A percentile compares a stretch with the other conserved stretches of the same genome.
phyloP scores from a whole-genome alignment of 2,113 vertebrate species.

The Thymallus thymallus region DNA sequence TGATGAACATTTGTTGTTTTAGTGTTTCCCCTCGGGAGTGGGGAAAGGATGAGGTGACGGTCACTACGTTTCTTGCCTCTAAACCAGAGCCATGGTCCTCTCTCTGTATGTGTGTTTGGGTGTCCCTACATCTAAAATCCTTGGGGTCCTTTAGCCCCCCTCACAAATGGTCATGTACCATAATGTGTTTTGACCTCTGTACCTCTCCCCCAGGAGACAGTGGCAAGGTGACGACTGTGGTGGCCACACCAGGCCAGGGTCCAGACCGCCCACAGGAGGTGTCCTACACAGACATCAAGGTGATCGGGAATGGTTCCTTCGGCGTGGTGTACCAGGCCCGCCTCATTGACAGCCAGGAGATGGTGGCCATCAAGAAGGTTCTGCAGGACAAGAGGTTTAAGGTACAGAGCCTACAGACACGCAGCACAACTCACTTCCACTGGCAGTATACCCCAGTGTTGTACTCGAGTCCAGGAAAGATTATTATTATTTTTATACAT shows the following conservation, averaged over 20 bases:
- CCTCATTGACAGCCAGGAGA: conserved; percentile 87
- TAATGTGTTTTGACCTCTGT: not conserved
- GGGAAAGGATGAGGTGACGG: not conserved
- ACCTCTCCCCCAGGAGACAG: conserved; percentile 77
- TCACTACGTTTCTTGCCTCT: not conserved
- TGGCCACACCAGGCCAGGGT: conserved; percentile 89
- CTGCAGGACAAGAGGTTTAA: conserved; percentile 94
- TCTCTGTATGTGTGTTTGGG: no score
- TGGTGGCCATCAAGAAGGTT: conserved; percentile 95
- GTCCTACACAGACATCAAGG: conserved; percentile 92
- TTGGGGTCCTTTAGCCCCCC: no score
- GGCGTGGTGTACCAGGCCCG: conserved; percentile 93
- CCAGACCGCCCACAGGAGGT: conserved; percentile 90
- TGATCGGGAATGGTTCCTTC: conserved; percentile 92
- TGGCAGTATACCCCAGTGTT: no score
- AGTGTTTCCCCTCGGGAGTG: not conserved
- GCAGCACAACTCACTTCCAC: not conserved
- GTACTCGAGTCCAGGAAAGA: no score
- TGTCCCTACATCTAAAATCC: no score
- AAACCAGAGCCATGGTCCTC: not conserved
- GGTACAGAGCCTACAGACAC: conserved; percentile 60
- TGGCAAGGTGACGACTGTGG: conserved; percentile 89
- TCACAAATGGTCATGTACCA: not conserved
- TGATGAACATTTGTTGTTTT: conserved; percentile 16
- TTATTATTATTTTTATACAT: no score